phyloP scores from a whole-genome alignment of 2,113 vertebrate genomes.

The Tauraco erythrolophus region DNA sequence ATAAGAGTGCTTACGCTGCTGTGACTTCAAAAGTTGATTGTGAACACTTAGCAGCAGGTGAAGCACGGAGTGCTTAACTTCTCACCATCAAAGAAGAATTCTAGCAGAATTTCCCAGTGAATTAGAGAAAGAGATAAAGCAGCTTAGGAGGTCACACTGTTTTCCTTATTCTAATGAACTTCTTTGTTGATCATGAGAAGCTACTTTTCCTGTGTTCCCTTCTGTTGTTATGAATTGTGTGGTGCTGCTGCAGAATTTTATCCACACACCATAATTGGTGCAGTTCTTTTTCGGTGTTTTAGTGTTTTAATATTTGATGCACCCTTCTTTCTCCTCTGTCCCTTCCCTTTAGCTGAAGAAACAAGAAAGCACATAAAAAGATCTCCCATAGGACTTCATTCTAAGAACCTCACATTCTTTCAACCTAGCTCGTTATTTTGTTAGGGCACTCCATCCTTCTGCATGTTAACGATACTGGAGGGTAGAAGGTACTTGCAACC shows the following conservation, averaged over 20 bases:
- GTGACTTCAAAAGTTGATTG: background rate
- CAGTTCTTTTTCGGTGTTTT: background rate
- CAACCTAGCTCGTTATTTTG: background rate
- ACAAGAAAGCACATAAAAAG: background rate
- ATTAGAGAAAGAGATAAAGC: background rate
- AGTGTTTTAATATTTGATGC: background rate
- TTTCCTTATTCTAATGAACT: slow-evolving; percentile 18
- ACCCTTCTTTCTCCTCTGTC: background rate
- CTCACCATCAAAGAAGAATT: background rate
- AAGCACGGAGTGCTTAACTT: background rate
- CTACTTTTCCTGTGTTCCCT: background rate
- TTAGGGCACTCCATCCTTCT: background rate
- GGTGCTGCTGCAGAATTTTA: background rate
- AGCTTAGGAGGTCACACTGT: background rate
- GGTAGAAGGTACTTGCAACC: background rate
- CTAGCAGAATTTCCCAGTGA: background rate
- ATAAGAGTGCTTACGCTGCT: background rate
- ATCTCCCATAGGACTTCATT: background rate
- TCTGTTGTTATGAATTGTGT: background rate
- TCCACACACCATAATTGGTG: background rate
- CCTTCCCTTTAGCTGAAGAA: background rate
- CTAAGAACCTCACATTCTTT: background rate
- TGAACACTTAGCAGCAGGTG: background rate
- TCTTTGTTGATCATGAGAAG: background rate
- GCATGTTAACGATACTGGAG: background rate